These are phyloP conservation scores for Eptesicus fuscus DNA, from an alignment of 2,113 vertebrate species.

Conservation along the genomic window DNA sequence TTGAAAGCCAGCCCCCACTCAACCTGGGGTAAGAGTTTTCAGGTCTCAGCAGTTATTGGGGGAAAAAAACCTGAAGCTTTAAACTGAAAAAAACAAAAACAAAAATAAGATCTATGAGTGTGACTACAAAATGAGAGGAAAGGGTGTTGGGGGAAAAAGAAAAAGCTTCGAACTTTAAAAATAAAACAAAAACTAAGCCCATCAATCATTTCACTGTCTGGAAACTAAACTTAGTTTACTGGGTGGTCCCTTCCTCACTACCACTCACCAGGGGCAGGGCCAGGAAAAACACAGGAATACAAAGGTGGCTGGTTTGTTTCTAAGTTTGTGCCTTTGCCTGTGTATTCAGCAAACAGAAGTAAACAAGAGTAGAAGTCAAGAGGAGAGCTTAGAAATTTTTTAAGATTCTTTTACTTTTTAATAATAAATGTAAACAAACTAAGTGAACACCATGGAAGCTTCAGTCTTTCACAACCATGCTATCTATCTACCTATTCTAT, in stretches of 20 bases:
- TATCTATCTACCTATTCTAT: neutral
- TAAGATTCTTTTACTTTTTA: neutral
- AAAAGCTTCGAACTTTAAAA: neutral
- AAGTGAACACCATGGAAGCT: neutral
- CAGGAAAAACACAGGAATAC: conserved; percentile 47
- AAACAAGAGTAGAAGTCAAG: conserved; percentile 1
- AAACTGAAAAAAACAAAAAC: neutral
- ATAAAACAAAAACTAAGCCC: neutral
- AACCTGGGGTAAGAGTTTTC: conserved; percentile 26
- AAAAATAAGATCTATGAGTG: neutral
- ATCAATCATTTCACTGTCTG: conserved; percentile 22
- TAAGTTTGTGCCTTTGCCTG: conserved; percentile 18
- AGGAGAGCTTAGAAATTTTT: neutral
- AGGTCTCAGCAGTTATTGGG: neutral
- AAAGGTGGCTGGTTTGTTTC: neutral
- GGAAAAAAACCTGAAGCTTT: neutral
- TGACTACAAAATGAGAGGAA: conserved; percentile 29
- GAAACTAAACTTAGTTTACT: conserved; percentile 23
- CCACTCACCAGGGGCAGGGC: conserved; percentile 64
- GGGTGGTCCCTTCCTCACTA: conserved; percentile 71
- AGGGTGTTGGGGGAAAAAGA: neutral
- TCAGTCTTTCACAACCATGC: neutral
- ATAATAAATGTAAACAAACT: conserved; percentile 8
- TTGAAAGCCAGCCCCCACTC: neutral
- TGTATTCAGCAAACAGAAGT: conserved; percentile 15